These are phyloP conservation scores for Drosophila lacicola DNA, from an alignment of 2,888 invertebrate genomes.

Conservation along the genomic window DNA sequence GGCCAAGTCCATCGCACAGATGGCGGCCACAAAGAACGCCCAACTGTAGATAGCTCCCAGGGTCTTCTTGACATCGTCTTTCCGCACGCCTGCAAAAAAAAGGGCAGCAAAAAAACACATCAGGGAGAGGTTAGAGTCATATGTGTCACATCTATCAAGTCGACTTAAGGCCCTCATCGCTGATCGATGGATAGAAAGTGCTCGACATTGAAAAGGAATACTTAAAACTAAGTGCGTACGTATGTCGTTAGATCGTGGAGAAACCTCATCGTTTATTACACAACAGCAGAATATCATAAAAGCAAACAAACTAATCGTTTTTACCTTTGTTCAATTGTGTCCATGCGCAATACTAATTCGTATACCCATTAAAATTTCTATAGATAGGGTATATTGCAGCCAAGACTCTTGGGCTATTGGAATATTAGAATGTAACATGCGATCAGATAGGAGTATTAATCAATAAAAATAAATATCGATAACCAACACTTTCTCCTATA, in stretches of 20 bases:
- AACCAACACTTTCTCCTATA: too few relatives aligned
- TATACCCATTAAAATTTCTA: background rate
- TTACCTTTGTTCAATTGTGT: constrained; percentile 3
- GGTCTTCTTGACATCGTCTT: constrained; percentile 65
- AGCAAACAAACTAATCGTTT: constrained; percentile 33
- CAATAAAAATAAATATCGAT: too few relatives aligned
- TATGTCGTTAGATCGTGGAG: background rate
- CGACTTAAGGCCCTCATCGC: constrained; percentile 22
- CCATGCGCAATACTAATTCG: background rate
- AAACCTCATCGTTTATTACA: constrained; percentile 36
- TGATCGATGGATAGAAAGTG: constrained; percentile 14
- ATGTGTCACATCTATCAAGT: constrained; percentile 34
- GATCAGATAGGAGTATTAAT: too few relatives aligned
- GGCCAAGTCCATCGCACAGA: constrained; percentile 82
- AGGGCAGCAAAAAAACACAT: background rate
- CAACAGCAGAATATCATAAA: constrained; percentile 26
- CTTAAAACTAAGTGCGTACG: background rate
- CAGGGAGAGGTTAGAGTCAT: background rate
- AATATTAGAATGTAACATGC: too few relatives aligned
- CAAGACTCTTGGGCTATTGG: too few relatives aligned
- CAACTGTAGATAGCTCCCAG: constrained; percentile 77
- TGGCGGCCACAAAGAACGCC: constrained; percentile 74
- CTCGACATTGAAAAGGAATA: constrained; percentile 6
- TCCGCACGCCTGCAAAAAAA: constrained; percentile 71
- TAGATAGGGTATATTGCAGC: background rate